Conservation (phyloP, 2,888 invertebrate genomes). For the Megaustenia siamemsis region DNA sequence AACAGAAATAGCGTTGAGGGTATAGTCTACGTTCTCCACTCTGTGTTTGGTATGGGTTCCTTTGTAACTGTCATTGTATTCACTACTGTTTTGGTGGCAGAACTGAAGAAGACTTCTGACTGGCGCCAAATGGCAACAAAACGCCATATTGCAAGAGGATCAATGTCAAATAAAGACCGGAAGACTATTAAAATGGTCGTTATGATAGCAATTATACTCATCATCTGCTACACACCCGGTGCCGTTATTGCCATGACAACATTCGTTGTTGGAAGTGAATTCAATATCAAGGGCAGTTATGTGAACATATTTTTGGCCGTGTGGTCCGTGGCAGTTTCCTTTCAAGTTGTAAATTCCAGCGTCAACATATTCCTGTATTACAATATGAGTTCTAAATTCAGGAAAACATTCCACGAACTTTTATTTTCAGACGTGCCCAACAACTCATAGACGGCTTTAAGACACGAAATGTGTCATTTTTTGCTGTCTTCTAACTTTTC, state of each 20-base stretch:
- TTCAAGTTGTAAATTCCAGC: constrained; percentile 10
- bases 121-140: background rate
- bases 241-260: background rate
- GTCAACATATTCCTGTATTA: constrained; percentile 24
- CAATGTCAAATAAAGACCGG: background rate
- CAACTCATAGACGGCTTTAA: background rate
- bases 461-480: no score
- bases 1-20: background rate
- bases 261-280: background rate
- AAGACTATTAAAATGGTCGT: constrained; percentile 19
- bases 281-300: background rate
- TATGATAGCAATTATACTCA: constrained; percentile 12
- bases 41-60: background rate
- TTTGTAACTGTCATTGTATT: background rate
- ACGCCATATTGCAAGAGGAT: background rate
- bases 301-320: background rate
- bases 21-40: background rate
- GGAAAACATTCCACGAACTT: background rate
- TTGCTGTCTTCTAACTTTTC: no score
- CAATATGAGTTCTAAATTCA: constrained; percentile 27
- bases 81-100: background rate
- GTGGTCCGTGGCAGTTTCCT: background rate
- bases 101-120: background rate
- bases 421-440: background rate
- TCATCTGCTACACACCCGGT: constrained; percentile 13